A percentile compares a stretch with the other conserved stretches of the same genome.
phyloP scores from a whole-genome alignment of 92 coral and sea anemone genomes.

The Epizoanthus stellaris region DNA sequence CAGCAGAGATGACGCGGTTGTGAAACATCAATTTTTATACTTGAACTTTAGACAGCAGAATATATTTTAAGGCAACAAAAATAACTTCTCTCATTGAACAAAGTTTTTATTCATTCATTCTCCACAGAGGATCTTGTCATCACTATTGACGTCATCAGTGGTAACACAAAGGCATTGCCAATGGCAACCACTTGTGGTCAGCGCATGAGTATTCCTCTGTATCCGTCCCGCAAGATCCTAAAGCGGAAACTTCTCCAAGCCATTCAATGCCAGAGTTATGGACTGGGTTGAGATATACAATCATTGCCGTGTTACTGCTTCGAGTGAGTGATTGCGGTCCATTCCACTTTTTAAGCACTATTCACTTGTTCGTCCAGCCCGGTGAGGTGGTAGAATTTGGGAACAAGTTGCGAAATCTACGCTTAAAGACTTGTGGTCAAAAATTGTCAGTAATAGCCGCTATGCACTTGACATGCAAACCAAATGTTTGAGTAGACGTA shows the following conservation, averaged over 20 bases:
- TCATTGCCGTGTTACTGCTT: background rate
- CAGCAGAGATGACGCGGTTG: background rate
- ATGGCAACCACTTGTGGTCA: constrained; percentile 98
- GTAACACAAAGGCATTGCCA: constrained; percentile 93
- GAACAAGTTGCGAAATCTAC: too few relatives aligned
- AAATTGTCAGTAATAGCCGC: too few relatives aligned
- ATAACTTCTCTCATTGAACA: background rate
- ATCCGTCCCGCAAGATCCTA: constrained; percentile 83
- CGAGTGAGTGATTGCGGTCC: too few relatives aligned
- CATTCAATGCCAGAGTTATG: constrained; percentile 93
- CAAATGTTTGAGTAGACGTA: too few relatives aligned
- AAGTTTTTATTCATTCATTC: too few relatives aligned
- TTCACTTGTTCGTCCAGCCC: too few relatives aligned
- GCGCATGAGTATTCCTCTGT: constrained; percentile 96
- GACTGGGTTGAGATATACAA: constrained; percentile 67
- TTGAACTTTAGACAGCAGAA: too few relatives aligned
- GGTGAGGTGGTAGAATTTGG: too few relatives aligned
- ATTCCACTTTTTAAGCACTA: too few relatives aligned
- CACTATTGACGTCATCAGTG: constrained; percentile 92
- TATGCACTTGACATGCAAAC: too few relatives aligned
- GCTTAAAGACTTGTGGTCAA: too few relatives aligned
- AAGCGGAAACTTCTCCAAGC: constrained; percentile 91
- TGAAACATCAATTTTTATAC: background rate
- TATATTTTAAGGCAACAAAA: background rate
- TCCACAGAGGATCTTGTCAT: constrained; percentile 70